Conservation (phyloP, 2,888 invertebrate species). For the Autographa pulchrina region DNA sequence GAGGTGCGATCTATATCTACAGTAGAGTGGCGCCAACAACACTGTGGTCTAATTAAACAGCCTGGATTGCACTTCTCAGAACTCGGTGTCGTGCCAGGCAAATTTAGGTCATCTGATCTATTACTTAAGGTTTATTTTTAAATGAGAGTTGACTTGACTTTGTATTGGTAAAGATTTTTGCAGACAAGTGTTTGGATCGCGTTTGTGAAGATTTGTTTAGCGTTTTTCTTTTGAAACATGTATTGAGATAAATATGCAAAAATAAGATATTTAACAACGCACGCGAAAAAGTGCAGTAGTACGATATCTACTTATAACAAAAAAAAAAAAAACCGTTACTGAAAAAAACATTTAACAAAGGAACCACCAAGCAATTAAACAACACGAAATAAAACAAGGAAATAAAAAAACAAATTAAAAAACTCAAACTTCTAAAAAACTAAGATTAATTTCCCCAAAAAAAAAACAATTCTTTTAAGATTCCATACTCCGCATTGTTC, state of each 20-base stretch:
- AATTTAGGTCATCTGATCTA: neutral
- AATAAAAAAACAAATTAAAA: constrained; percentile 20
- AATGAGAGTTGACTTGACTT: neutral
- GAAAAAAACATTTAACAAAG: neutral
- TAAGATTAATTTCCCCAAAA: constrained; percentile 50
- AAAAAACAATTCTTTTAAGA: constrained; percentile 49
- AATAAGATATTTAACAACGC: no score
- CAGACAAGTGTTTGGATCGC: neutral
- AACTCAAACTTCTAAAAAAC: constrained; percentile 25
- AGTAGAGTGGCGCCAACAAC: neutral
- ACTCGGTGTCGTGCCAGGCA: neutral
- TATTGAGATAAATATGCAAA: no score
- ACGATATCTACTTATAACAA: no score
- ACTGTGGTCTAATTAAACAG: neutral
- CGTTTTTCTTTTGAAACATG: no score
- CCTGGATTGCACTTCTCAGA: constrained; percentile 3
- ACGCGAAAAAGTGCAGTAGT: no score
- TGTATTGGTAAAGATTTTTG: neutral
- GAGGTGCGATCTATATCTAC: neutral
- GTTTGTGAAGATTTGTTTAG: no score
- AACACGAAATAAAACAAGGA: constrained; percentile 19
- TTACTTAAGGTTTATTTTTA: neutral
- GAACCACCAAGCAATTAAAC: constrained; percentile 40
- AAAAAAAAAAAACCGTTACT: no score
- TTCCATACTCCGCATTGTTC: constrained; percentile 52